phyloP scores from a whole-genome alignment of 2,113 vertebrate species.

The Megalops atlanticus region DNA sequence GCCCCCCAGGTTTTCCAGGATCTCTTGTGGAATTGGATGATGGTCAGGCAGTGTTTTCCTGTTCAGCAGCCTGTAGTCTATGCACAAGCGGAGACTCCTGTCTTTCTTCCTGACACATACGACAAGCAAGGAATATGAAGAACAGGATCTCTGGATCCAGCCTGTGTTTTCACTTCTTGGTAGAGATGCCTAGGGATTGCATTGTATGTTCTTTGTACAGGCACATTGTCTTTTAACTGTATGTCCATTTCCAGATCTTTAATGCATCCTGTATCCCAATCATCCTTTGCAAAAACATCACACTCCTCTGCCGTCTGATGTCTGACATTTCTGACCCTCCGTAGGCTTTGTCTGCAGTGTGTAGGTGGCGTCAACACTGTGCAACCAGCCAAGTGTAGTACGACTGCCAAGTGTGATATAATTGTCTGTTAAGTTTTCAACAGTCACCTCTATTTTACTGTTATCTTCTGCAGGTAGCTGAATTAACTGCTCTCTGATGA shows the following conservation, averaged over 20 bases:
- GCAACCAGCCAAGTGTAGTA: slow-evolving; percentile 8
- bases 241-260: slow-evolving; percentile 8
- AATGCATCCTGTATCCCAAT: slow-evolving; percentile 25
- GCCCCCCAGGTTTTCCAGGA: slow-evolving; percentile 35
- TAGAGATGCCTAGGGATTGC: slow-evolving; percentile 18
- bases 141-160: slow-evolving; percentile 23
- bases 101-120: slow-evolving; percentile 39
- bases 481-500: background rate
- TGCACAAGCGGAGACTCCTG: slow-evolving; percentile 1
- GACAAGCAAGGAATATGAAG: slow-evolving; percentile 18
- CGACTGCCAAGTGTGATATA: background rate
- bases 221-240: slow-evolving; percentile 4
- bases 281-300: slow-evolving; percentile 17
- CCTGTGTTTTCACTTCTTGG: slow-evolving; percentile 26
- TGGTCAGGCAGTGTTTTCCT: slow-evolving; percentile 16
- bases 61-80: slow-evolving; percentile 31
- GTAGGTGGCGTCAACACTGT: slow-evolving; percentile 14
- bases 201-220: slow-evolving; percentile 27
- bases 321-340: background rate
- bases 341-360: background rate
- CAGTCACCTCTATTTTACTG: background rate
- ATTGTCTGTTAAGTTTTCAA: slow-evolving; percentile 13
- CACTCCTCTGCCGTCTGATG: slow-evolving; percentile 12
- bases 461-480: background rate
- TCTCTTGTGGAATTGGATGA: slow-evolving; percentile 30